Evolutionary conservation across 2,888 invertebrate species (phyloP).

Genomic region (Eupithecia subumbrata): DNA sequence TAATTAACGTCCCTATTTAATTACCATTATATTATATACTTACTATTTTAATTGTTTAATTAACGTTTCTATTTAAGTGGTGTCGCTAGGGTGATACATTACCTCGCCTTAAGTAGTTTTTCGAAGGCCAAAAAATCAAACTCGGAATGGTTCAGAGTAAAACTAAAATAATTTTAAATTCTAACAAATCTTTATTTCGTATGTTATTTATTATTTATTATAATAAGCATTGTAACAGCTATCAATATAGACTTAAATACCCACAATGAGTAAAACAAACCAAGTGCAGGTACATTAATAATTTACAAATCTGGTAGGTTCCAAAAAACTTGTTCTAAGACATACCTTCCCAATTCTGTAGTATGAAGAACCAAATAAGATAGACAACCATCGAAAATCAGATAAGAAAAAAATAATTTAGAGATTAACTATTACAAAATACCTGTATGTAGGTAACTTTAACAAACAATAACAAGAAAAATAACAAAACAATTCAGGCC

Average conservation of each 20-base stretch:
- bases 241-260: not conserved
- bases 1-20: no score
- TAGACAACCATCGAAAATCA: not conserved
- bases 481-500: constrained; percentile 15
- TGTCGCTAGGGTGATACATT: no score
- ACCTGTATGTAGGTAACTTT: not conserved
- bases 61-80: no score
- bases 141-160: no score
- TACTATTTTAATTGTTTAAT: no score
- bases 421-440: not conserved
- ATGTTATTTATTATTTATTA: not conserved
- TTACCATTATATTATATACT: no score
- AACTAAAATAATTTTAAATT: not conserved
- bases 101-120: not conserved
- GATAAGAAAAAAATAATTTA: not conserved
- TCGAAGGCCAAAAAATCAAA: not conserved
- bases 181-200: constrained; percentile 12
- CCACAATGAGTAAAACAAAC: constrained; percentile 7
- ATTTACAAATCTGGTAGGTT: not conserved
- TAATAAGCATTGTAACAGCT: constrained; percentile 4
- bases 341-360: not conserved
- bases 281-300: constrained; percentile 1
- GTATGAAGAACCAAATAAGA: not conserved
- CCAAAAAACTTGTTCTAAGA: no score
- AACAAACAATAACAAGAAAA: constrained; percentile 5